Evolutionary conservation across 1,140 invertebrate species (phyloP), one percentile per base, ranked within the genome.

Genomic region (Meteorus sp.): DNA sequence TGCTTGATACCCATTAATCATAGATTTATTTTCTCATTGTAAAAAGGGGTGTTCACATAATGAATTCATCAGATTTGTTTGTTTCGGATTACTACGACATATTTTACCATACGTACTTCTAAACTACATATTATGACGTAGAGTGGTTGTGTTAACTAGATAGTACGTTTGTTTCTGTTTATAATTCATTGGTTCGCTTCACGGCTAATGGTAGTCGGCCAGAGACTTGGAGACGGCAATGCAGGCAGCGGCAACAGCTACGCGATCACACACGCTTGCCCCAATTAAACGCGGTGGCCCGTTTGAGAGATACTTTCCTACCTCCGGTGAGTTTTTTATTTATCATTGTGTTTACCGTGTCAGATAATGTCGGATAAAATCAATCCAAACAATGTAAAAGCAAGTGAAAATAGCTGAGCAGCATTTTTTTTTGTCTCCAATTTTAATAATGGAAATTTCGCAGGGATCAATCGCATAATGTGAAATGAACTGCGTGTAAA

Each of bases 271-370:
- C 80, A 84, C 86, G 68, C 85, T 89, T 75, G 84, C 84, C 66
- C 84, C 89, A 54, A 81, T 92, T 74, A 90, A 88, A 83, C 83
- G 89, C 76, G 82, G 81, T 72, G 87, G 87, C 76, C 82, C 84
- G 73, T 86, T 89, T 79, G 83, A 87, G 76, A 86, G 86, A 83
- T 92, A 89, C 82, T 90, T 87, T 81, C 86, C 87, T 66, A 88
- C 88, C 69, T 84, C 89, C 85, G 90, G 90, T 91, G 84, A 84
- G 84, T 82, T 74, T 72, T n/a, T 65, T 69, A 64, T 72, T 76
- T 71, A 75, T 70, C 62, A 73, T 77, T 76, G 69, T 76, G 67
- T 77, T 75, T 71, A 73, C 70, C n/a, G n/a, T n/a, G n/a, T n/a
- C n/a, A n/a, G 69, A 69, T 69, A 13, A 48, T 48, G 15, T 31